Evolutionary conservation across 1,140 invertebrate species (phyloP), one percentile per base, ranked within the genome.

Genomic region (Brachionus rotundiformis): DNA sequence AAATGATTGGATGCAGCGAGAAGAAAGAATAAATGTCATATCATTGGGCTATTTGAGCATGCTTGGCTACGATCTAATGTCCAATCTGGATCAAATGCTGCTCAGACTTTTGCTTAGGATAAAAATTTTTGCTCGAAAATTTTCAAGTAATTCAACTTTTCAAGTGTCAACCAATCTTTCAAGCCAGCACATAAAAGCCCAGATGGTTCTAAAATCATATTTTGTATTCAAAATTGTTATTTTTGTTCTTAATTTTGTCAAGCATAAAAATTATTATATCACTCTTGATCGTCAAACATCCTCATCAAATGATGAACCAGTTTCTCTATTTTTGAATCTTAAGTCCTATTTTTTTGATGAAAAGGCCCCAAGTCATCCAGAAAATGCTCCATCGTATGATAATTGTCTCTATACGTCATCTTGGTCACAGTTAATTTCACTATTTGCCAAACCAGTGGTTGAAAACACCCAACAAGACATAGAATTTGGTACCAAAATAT

Each of bases 21-120:
- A 79, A n/a, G 47, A 54, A 16, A 25, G 33, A 33, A 29, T 79
- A 10, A 79, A 79, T 41, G 27, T 59, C 8, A 63, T 79, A 23
- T 79, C 76, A 11, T n/a, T 79, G 13, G 47, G 76, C 1, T 79
- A 79, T 59, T 25, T 79, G 47, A 13, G 25, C n/a, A 13, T 79
- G 19, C 29, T 79, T 23, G 13, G 6, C 3, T 79, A 79, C 27
- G 76, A 79, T 39, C 3, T 59, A 25, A 79, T 10, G n/a, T 16
- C 19, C 3, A 54, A 63, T 23, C 19, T 79, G 31, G 76, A 79
- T 27, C 76, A 54, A 79, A 54, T 79, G 47, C 29, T 79, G n/a
- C 16, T 63, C 11, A 54, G 47, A 33, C 31, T 79, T 25, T 59
- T 79, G 29, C 13, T 59, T 4, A 19, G 36, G 25, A 79, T 79